These are phyloP conservation scores for Phrynocephalus forsythii DNA, from an alignment of 2,797 vertebrate species.

Conservation along the genomic window DNA sequence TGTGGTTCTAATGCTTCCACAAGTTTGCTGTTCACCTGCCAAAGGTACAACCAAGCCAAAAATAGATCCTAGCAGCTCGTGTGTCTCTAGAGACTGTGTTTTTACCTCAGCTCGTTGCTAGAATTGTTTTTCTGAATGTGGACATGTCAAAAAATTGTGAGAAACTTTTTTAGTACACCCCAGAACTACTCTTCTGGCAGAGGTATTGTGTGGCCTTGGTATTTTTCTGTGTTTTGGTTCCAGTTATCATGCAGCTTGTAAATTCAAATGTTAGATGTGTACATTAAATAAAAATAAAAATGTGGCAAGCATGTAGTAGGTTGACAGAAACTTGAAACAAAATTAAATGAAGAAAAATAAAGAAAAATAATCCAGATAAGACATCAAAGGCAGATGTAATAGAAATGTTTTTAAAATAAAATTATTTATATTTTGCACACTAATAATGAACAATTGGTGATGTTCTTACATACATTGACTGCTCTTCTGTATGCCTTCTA, in stretches of 20 bases:
- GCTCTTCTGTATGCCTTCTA: background rate
- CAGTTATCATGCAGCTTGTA: background rate
- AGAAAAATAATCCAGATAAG: background rate
- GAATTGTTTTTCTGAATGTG: slow-evolving; percentile 7
- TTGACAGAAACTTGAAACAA: background rate
- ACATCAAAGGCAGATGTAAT: too few species aligned
- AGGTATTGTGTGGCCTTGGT: background rate
- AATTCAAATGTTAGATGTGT: background rate
- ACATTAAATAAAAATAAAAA: background rate
- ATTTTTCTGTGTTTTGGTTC: background rate
- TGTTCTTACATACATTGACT: slow-evolving; percentile 17
- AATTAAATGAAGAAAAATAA: background rate
- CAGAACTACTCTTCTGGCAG: slow-evolving; percentile 5
- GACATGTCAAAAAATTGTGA: background rate
- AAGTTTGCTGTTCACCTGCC: background rate
- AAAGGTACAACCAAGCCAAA: slow-evolving; percentile 3
- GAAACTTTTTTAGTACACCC: background rate
- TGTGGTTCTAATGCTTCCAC: background rate
- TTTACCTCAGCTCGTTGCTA: background rate
- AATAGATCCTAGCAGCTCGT: slow-evolving; percentile 20
- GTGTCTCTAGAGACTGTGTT: background rate
- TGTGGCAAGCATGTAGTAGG: background rate
- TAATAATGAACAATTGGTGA: slow-evolving; percentile 24
- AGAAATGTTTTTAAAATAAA: slow-evolving; percentile 1
- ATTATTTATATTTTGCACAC: slow-evolving; percentile 21